Percentiles rank a stretch among this genome's conserved stretches.
These are phyloP conservation scores for Anguilla obscura DNA, from an alignment of 2,797 vertebrate species.

Conservation along the genomic window DNA sequence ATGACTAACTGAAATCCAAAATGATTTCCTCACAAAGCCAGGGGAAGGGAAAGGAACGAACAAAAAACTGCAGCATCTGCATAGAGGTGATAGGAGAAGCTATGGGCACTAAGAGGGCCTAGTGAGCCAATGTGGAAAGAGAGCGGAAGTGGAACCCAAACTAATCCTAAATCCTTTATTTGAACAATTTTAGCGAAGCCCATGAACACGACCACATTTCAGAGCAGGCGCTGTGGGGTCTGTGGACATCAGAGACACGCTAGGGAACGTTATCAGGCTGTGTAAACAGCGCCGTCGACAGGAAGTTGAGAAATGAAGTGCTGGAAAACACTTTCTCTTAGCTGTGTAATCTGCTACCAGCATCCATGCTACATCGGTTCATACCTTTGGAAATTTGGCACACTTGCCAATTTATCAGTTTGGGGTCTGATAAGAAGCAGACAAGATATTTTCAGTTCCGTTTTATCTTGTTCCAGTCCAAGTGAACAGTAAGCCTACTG, in stretches of 20 bases:
- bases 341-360: slow-evolving; percentile 1
- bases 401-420: slow-evolving; percentile 20
- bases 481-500: not conserved
- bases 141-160: slow-evolving; percentile 13
- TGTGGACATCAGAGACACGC: not conserved
- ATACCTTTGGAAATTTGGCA: slow-evolving; percentile 10
- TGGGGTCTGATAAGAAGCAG: not conserved
- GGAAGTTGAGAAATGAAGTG: slow-evolving; percentile 3
- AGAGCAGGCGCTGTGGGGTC: not conserved
- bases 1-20: not conserved
- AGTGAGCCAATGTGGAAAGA: not conserved
- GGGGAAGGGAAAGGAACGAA: not conserved
- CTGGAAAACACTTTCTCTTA: not conserved
- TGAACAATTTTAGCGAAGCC: not conserved
- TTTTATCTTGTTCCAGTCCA: slow-evolving; percentile 1
- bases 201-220: slow-evolving; percentile 1
- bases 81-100: slow-evolving; percentile 13
- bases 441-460: not conserved
- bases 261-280: not conserved
- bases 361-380: not conserved
- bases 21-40: not conserved
- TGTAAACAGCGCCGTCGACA: slow-evolving; percentile 3
- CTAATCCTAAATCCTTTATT: slow-evolving; percentile 17
- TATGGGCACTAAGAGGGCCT: not conserved
- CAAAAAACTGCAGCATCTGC: not conserved